phyloP scores from a whole-genome alignment of 1,140 invertebrate genomes.

The Thalassaphorura encarpata region DNA sequence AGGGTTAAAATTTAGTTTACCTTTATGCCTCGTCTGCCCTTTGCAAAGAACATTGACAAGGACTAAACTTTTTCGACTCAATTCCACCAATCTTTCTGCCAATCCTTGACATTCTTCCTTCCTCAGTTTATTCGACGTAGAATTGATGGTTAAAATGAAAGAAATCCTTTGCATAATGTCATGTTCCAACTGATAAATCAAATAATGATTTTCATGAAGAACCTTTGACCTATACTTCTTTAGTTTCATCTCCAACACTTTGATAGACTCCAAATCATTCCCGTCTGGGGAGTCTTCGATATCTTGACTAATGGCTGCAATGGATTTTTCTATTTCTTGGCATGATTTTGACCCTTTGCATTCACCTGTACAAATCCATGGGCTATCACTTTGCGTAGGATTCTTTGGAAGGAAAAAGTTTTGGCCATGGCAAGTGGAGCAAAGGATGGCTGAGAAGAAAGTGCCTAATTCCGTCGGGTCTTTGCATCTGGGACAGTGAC shows the following conservation, averaged over 20 bases:
- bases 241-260: too few relatives aligned
- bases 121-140: background rate
- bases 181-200: conserved; percentile 4
- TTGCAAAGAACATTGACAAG: background rate
- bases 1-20: too few relatives aligned
- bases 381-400: too few relatives aligned
- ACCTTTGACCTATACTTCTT: conserved; percentile 1
- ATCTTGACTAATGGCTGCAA: too few relatives aligned
- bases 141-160: background rate
- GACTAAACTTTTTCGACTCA: background rate
- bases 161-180: conserved; percentile 9
- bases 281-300: too few relatives aligned
- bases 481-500: conserved; percentile 51
- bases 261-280: too few relatives aligned
- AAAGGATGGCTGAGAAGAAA: conserved; percentile 56
- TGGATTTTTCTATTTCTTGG: too few relatives aligned
- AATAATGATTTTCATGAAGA: conserved; percentile 19
- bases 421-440: conserved; percentile 44
- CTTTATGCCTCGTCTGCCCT: background rate
- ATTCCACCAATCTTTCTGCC: background rate
- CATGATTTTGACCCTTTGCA: too few relatives aligned
- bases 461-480: conserved; percentile 58
- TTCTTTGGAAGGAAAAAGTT: conserved; percentile 39
- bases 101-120: background rate
- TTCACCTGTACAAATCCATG: too few relatives aligned